A percentile compares a stretch with the other conserved stretches of the same genome.
phyloP scores from a whole-genome alignment of 2,888 invertebrate genomes.

The Catocala sponsa region DNA sequence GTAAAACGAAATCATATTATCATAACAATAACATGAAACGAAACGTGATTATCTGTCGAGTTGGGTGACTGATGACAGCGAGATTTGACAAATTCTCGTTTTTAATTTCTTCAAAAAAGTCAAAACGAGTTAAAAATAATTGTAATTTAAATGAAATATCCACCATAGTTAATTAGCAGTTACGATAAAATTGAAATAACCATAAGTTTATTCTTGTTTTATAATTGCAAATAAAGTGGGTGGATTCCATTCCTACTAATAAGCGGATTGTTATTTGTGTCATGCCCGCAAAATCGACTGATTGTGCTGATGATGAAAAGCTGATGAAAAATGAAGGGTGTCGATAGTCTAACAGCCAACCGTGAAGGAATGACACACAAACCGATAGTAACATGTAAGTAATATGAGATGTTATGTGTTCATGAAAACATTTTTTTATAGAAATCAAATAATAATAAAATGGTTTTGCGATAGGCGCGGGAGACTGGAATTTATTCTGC shows the following conservation, averaged over 20 bases:
- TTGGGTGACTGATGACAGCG: slow-evolving; percentile 68
- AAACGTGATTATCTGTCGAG: slow-evolving; percentile 67
- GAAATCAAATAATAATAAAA: slow-evolving; percentile 17
- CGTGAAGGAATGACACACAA: slow-evolving; percentile 90
- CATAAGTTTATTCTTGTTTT: slow-evolving; percentile 32
- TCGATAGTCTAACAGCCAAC: slow-evolving; percentile 81
- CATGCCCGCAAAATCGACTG: slow-evolving; percentile 75
- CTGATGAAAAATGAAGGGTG: slow-evolving; percentile 88
- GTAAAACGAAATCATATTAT: background rate
- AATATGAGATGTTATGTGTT: slow-evolving; percentile 6
- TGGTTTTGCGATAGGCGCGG: slow-evolving; percentile 90
- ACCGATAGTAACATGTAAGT: slow-evolving; percentile 93
- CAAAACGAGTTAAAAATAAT: slow-evolving; percentile 56
- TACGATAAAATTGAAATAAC: slow-evolving; percentile 17
- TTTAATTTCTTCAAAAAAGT: slow-evolving; percentile 59
- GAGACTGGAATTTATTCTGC: slow-evolving; percentile 94
- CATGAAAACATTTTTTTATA: background rate
- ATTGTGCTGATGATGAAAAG: slow-evolving; percentile 77
- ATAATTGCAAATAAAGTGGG: slow-evolving; percentile 72
- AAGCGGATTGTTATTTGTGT: slow-evolving; percentile 74
- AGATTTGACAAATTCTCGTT: slow-evolving; percentile 73
- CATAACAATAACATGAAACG: slow-evolving; percentile 41
- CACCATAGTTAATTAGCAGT: slow-evolving; percentile 26
- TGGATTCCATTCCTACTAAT: slow-evolving; percentile 67
- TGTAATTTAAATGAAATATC: slow-evolving; percentile 39